Conservation (phyloP, 2,797 vertebrate species). For the Hypotaenidia philippensis region DNA sequence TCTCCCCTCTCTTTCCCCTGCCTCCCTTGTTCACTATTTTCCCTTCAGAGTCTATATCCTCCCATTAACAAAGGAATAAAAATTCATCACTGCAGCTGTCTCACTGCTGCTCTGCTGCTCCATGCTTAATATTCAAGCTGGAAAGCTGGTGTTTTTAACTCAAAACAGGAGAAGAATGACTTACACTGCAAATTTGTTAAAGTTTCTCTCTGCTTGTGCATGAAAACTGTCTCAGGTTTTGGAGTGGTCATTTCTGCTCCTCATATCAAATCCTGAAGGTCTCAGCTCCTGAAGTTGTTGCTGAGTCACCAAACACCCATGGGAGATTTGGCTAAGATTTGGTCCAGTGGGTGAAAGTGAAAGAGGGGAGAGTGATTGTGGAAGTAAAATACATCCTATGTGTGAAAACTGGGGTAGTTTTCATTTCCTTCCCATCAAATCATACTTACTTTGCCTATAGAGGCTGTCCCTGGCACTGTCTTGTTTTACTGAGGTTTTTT, state of each 20-base stretch:
- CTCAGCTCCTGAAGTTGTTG: not conserved
- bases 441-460: not conserved
- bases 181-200: conserved; percentile 12
- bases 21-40: not conserved
- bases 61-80: conserved; percentile 4
- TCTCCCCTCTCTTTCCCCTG: not conserved
- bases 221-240: conserved; percentile 12
- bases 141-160: not conserved
- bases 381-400: not conserved
- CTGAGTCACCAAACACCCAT: not conserved
- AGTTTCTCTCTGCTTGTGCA: not conserved
- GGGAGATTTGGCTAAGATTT: not conserved
- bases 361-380: not conserved
- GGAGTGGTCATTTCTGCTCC: not conserved
- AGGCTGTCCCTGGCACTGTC: not conserved
- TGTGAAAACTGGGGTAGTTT: not conserved
- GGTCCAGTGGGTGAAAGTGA: not conserved
- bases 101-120: not conserved
- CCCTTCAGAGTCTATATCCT: not conserved
- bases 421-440: not conserved
- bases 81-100: not conserved
- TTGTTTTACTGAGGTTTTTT: not conserved
- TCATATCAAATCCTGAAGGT: not conserved
- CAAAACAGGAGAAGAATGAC: not conserved
- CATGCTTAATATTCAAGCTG: conserved; percentile 4